These are phyloP conservation scores for Bubo blakistoni DNA, from an alignment of 2,113 vertebrate species.

Conservation along the genomic window DNA sequence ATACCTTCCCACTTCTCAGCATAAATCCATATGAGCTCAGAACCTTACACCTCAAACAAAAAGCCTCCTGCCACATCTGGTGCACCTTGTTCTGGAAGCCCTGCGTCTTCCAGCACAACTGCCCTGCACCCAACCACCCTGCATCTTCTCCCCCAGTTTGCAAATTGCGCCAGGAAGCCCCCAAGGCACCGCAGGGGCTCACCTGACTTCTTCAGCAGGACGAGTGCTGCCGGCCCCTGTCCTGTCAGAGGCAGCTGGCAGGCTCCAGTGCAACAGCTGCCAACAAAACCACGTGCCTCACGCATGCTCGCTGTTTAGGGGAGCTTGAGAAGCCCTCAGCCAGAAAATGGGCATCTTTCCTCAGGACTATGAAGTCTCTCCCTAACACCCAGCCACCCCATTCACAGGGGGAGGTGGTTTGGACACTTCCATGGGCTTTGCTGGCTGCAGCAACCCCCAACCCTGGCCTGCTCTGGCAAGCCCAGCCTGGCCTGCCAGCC, in stretches of 20 bases:
- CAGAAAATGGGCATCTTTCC: not conserved
- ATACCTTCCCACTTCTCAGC: not conserved
- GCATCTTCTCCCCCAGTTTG: rapidly evolving
- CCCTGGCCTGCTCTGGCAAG: rapidly evolving
- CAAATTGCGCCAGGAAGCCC: not conserved
- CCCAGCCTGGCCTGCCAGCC: not conserved
- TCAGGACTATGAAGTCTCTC: not conserved
- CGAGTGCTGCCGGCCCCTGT: not conserved
- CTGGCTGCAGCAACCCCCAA: rapidly evolving
- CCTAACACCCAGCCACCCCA: not conserved
- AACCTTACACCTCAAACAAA: not conserved
- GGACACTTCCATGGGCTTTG: not conserved
- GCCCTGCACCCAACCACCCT: not conserved
- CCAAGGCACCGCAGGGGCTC: rapidly evolving
- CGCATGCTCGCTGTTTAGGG: rapidly evolving
- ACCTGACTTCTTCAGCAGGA: not conserved
- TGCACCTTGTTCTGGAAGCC: not conserved
- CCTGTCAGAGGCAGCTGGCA: not conserved
- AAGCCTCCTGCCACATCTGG: not conserved
- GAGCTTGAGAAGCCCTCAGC: not conserved
- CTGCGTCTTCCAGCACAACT: not conserved
- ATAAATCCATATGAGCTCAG: not conserved
- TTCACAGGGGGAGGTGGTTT: not conserved
- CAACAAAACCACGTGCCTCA: rapidly evolving
- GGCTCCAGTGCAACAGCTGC: rapidly evolving